Percentiles rank a stretch among this genome's conserved stretches.
Evolutionary conservation across 2,888 invertebrate genomes (phyloP).

Genomic region (Andrena chrysosceles): DNA sequence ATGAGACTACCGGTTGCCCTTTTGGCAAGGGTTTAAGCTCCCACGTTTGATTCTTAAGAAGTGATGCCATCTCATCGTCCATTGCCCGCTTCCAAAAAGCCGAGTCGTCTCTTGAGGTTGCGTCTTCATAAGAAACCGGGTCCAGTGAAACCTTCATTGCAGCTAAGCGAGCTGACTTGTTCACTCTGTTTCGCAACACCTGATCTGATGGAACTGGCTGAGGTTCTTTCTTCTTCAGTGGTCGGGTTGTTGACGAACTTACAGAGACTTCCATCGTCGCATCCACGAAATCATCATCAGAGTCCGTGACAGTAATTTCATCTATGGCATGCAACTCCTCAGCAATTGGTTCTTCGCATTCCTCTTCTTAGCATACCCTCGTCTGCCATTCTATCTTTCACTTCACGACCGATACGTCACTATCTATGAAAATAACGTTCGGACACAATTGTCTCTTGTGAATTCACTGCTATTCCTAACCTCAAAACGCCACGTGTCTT

Average conservation of each 20-base stretch:
- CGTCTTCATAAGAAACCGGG: constrained; percentile 25
- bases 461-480: no score
- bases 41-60: constrained; percentile 25
- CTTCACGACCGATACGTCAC: no score
- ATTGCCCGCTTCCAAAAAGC: constrained; percentile 18
- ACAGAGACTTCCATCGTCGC: not conserved
- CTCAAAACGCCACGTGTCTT: no score
- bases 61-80: constrained; percentile 27
- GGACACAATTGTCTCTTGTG: no score
- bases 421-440: no score
- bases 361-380: not conserved
- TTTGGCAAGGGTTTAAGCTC: not conserved
- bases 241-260: not conserved
- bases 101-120: constrained; percentile 23
- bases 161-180: not conserved
- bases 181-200: constrained; percentile 9
- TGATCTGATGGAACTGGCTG: constrained; percentile 6
- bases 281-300: not conserved
- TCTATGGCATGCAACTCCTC: not conserved
- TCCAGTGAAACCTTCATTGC: not conserved
- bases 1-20: constrained; percentile 31
- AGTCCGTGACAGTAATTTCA: not conserved
- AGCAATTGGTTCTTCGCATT: not conserved
- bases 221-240: not conserved
- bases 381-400: no score